Evolutionary conservation across 2,113 vertebrate genomes (phyloP), one percentile per base, ranked within the genome.

Genomic region (Procavia capensis): DNA sequence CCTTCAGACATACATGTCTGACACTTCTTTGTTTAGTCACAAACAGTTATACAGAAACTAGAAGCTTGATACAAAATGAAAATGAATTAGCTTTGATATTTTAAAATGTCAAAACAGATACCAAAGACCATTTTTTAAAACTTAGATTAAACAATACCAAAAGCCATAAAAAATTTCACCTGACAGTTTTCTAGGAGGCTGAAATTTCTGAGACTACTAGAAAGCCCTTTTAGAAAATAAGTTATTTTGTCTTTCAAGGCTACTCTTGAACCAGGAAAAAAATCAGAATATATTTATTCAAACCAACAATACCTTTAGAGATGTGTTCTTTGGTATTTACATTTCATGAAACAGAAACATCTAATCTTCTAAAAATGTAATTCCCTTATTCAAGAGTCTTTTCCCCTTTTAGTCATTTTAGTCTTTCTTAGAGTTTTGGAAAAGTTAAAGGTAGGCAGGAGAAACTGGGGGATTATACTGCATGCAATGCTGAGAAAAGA

Each of bases 401-500:
- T 98, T 88, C 34, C 87, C 70, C 72, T 92, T 95, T 66, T 7
- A 95, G 96, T 92, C 63, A 96, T 43, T 96, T 98, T 97, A 91
- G 96, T 93, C 95, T 98, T 99, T 96, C 97, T 98, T 96, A 98
- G 98, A 95, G 94, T 86, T n/a, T 96, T 96, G 9, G 96, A 97
- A 93, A 99, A 85, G 88, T 96, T 98, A 20, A 99, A 92, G 0
- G 87, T 25, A 96, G 98, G 98, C 45, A 98, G 96, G 5, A 86
- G 98, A 72, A 98, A 96, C 66, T 98, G 97, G 92, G 98, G 96
- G 64, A 98, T 96, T 34, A 98, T 31, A 96, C 96, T 97, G 97
- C 98, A 98, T 97, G 98, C 97, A 97, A 98, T 76, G 96, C 98
- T 98, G 96, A 99, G 98, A 93, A 99, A 96, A 97, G 20, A 98